Base-by-base conservation (phyloP, 2,888 invertebrate species). In the Phortica okadai region DNA sequence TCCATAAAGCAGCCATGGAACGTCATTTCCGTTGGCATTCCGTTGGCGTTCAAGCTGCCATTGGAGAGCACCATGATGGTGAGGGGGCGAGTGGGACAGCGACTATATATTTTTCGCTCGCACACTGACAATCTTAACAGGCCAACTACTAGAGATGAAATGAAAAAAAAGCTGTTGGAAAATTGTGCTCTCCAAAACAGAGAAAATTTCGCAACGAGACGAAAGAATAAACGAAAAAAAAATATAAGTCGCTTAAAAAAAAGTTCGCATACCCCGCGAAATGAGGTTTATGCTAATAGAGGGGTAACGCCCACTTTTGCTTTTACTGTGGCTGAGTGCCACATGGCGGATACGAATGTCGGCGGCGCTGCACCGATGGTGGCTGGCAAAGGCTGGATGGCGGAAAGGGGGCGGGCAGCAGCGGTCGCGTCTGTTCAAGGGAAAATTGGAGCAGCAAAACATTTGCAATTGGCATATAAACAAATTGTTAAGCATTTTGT, bases 1-100 rank as follows among this genome's bases (percentile, higher is more conserved):
- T 80, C 80, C 84, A 79, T 79, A 75, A 56, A 75, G 66, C 81
- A 77, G 74, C 77, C 45, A 74, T 79, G 74, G 73, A 72, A 74
- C 72, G 62, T 66, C 76, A 56, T 72, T 80, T 79, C 77, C 76
- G 73, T 72, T 69, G 67, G 66, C 25, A 50, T 74, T 74, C 62
- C 33, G 64, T 74, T 21, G 21, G 21, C 75, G 67, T n/a, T 44
- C 45, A 41, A 72, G 58, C 7, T 25, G 74, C 56, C 16, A 44
- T 56, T 56, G 59, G 16, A 11, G n/a, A 70, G 76, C 69, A 54
- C 75, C 1, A 42, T 44, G 42, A 67, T 5, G 33, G 33, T 33
- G 33, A 2, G 33, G 33, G 33, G 10, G 59, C 54, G 7, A 50
- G 11, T 41, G 11, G 14, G 42, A 66, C 11, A 25, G 10, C 56